phyloP scores from a whole-genome alignment of 2,113 vertebrate genomes.

The Sceloporus tristichus region DNA sequence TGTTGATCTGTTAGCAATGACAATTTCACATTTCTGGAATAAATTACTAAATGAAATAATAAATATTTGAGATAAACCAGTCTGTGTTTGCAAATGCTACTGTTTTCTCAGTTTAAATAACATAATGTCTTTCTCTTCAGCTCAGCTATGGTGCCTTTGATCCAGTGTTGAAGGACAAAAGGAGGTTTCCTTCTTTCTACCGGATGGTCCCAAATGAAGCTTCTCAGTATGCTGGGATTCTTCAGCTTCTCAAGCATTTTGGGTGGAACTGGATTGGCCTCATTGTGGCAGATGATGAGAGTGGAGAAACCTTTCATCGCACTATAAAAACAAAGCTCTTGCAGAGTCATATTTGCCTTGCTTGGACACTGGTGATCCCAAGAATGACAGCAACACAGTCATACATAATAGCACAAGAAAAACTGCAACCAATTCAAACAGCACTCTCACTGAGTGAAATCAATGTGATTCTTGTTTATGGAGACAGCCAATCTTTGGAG shows the following conservation, averaged over 20 bases:
- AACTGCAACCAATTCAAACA: neutral
- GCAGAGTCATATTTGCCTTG: constrained; percentile 6
- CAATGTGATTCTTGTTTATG: neutral
- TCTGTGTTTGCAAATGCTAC: no score
- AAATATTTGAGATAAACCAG: no score
- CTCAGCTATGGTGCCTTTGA: neutral
- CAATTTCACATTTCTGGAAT: no score
- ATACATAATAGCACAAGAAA: neutral
- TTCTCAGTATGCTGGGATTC: neutral
- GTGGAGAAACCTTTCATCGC: neutral
- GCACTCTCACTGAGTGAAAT: neutral
- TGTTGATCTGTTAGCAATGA: no score
- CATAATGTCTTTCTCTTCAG: neutral
- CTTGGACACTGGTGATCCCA: neutral
- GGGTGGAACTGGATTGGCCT: constrained; percentile 19
- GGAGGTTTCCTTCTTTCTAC: constrained; percentile 3
- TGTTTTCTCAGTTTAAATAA: no score
- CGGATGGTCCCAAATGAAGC: constrained; percentile 1
- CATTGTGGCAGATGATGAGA: neutral
- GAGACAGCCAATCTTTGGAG: neutral
- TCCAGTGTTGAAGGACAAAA: neutral
- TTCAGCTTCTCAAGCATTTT: constrained; percentile 5
- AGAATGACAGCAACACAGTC: neutral
- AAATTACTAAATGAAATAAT: no score
- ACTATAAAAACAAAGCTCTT: neutral